Evolutionary conservation across 2,888 invertebrate species (phyloP).

Genomic region (Lordiphosa andalusiaca): DNA sequence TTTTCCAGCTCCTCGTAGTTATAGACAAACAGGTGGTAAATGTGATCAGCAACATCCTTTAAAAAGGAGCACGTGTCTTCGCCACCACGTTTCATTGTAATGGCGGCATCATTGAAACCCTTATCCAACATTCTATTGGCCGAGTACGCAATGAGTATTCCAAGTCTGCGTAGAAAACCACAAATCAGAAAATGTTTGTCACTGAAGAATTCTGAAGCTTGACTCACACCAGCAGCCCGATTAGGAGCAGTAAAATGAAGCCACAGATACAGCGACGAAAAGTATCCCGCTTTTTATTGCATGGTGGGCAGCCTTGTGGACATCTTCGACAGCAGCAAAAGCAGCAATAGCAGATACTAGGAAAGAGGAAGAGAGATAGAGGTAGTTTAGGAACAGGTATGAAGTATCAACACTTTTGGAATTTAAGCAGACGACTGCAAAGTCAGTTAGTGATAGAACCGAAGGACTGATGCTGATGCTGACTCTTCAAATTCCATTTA

Average conservation of each 20-base stretch:
- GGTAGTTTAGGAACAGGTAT: too few relatives aligned
- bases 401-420: too few relatives aligned
- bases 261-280: slow-evolving; percentile 88
- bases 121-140: slow-evolving; percentile 91
- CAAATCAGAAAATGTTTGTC: too few relatives aligned
- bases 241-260: slow-evolving; percentile 87
- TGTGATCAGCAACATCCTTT: slow-evolving; percentile 85
- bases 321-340: slow-evolving; percentile 94
- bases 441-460: too few relatives aligned
- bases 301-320: slow-evolving; percentile 84
- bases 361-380: too few relatives aligned
- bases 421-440: too few relatives aligned
- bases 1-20: slow-evolving; percentile 88
- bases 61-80: slow-evolving; percentile 87
- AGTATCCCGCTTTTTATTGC: slow-evolving; percentile 90
- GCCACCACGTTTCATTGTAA: slow-evolving; percentile 83
- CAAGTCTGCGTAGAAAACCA: slow-evolving; percentile 84
- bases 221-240: slow-evolving; percentile 88
- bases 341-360: slow-evolving; percentile 80
- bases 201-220: too few relatives aligned
- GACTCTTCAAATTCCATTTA: too few relatives aligned
- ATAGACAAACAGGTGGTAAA: slow-evolving; percentile 85
- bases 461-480: too few relatives aligned
- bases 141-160: slow-evolving; percentile 93
- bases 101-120: slow-evolving; percentile 84